phyloP scores from a whole-genome alignment of 2,113 vertebrate genomes.

The Polypterus bichir region DNA sequence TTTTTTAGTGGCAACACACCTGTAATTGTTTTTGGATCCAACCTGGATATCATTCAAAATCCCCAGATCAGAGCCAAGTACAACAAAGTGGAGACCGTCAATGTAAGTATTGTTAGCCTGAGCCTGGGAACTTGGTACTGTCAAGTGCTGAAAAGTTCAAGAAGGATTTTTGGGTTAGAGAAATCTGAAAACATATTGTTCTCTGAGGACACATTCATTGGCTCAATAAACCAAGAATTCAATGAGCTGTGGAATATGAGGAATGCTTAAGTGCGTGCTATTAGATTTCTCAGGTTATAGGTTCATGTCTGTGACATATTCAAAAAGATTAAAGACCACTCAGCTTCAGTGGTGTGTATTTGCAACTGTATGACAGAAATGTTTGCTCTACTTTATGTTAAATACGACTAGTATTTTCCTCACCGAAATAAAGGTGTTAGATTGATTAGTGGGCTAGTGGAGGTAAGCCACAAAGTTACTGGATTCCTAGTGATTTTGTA shows the following conservation, averaged over 20 bases:
- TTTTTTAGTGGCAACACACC: conserved; percentile 76
- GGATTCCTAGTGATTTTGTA: too few species aligned
- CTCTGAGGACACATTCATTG: background rate
- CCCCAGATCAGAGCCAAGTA: conserved; percentile 92
- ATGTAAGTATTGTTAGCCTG: conserved; percentile 56
- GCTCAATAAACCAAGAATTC: background rate
- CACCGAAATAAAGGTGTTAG: too few species aligned
- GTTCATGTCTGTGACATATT: too few species aligned
- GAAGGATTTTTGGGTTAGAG: background rate
- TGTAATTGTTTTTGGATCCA: conserved; percentile 82
- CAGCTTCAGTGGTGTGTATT: too few species aligned
- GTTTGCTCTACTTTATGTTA: too few species aligned
- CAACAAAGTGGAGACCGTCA: conserved; percentile 76
- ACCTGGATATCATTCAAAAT: conserved; percentile 92
- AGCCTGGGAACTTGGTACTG: conserved; percentile 2
- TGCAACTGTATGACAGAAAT: too few species aligned
- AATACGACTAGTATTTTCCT: too few species aligned
- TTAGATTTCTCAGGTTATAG: too few species aligned
- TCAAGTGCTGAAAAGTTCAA: background rate
- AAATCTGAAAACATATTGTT: background rate
- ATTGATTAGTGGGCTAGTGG: too few species aligned
- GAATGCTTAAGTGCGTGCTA: background rate
- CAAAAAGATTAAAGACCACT: too few species aligned
- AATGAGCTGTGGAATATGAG: conserved; percentile 1
- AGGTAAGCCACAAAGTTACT: too few species aligned